Percentiles rank a stretch among this genome's conserved stretches.
Conservation (phyloP, 2,888 invertebrate genomes). For the Rhamphomyia laevipes region DNA sequence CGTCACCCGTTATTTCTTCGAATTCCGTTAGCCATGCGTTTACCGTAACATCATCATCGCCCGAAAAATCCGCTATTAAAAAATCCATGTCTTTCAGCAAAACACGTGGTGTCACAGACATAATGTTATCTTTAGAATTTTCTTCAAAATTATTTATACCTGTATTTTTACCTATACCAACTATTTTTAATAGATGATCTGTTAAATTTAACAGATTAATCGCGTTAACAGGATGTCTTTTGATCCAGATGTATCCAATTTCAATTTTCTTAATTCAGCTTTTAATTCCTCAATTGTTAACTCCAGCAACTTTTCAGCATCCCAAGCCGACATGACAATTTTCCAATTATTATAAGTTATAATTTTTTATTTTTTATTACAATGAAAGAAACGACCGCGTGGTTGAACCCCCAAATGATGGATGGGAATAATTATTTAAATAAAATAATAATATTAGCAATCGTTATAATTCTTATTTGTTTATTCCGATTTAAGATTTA, state of each 20-base stretch:
- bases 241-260: neutral
- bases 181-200: neutral
- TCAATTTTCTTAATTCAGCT: neutral
- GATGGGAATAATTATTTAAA: no score
- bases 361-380: no score
- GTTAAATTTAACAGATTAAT: neutral
- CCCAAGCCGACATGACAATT: no score
- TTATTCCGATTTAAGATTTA: no score
- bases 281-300: neutral
- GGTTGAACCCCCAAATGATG: no score
- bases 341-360: no score
- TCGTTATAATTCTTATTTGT: no score
- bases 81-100: neutral
- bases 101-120: neutral
- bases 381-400: no score
- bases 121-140: neutral
- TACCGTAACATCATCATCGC: neutral
- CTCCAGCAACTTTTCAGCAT: neutral
- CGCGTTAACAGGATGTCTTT: neutral
- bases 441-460: no score
- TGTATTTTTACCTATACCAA: neutral
- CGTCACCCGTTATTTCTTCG: neutral
- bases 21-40: slow-evolving; percentile 2
- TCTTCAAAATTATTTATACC: no score
- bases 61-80: slow-evolving; percentile 2